Evolutionary conservation across 2,888 invertebrate genomes (phyloP).

Genomic region (Harmothoe impar): DNA sequence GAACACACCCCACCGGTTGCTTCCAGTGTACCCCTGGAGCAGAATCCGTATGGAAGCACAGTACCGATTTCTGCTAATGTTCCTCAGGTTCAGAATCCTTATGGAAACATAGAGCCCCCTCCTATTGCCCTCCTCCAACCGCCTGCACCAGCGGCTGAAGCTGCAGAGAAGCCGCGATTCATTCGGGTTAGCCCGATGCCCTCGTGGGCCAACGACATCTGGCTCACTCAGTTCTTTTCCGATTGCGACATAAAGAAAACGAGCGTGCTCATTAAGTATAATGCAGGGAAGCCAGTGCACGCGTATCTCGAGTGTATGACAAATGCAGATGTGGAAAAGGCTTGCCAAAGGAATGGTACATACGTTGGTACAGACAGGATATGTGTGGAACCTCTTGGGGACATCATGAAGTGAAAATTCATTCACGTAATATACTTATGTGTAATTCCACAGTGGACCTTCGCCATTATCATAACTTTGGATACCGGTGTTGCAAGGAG

Average conservation of each 20-base stretch:
- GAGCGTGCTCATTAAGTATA: conserved; percentile 3
- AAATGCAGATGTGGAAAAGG: neutral
- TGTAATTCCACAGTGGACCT: too few relatives aligned
- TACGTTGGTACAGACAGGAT: neutral
- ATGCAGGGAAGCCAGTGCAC: conserved; percentile 22
- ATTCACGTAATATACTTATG: too few relatives aligned
- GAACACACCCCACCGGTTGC: too few relatives aligned
- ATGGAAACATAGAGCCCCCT: too few relatives aligned
- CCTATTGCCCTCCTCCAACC: too few relatives aligned
- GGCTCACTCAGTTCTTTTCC: neutral
- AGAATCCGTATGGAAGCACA: too few relatives aligned
- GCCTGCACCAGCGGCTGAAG: too few relatives aligned
- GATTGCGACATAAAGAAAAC: neutral
- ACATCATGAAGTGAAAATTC: neutral
- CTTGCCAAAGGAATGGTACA: neutral
- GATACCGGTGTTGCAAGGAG: too few relatives aligned
- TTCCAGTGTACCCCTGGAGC: too few relatives aligned
- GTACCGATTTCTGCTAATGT: too few relatives aligned
- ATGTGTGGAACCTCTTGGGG: neutral
- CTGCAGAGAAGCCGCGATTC: neutral
- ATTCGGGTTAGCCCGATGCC: neutral
- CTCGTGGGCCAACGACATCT: neutral
- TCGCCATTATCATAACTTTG: too few relatives aligned
- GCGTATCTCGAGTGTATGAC: conserved; percentile 5
- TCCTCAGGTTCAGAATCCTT: too few relatives aligned